Conservation (phyloP, 37 sponge, comb jelly and placozoan species). For the Sycon ciliatum region DNA sequence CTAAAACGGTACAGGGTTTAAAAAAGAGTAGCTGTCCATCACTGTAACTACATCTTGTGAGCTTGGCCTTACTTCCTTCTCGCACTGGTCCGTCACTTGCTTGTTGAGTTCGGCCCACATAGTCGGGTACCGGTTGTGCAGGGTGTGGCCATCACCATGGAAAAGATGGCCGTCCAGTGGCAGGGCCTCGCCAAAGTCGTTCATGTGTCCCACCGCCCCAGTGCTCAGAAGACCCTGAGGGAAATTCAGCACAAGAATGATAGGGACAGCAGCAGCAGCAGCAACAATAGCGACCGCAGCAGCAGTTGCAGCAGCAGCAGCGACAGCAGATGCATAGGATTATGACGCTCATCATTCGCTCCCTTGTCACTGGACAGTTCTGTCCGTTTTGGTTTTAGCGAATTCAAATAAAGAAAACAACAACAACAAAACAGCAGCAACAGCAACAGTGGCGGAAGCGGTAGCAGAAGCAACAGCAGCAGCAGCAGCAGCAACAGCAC, state of each 20-base stretch:
- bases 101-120: conserved; percentile 54
- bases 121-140: conserved; percentile 42
- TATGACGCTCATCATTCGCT: too few species aligned
- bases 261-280: too few species aligned
- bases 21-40: too few species aligned
- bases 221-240: conserved; percentile 1
- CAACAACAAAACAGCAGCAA: too few species aligned
- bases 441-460: neutral
- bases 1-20: too few species aligned
- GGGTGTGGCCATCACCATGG: conserved; percentile 13
- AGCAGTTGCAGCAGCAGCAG: conserved; percentile 48
- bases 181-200: conserved; percentile 66
- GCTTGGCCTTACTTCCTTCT: neutral
- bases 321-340: neutral
- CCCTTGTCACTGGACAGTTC: too few species aligned
- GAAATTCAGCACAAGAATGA: too few species aligned
- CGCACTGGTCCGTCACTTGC: conserved; percentile 28
- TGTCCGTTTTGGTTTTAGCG: too few species aligned
- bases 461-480: neutral
- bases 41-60: neutral
- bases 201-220: conserved; percentile 68
- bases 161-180: conserved; percentile 42
- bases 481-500: too few species aligned
- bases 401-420: too few species aligned
- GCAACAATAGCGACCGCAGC: too few species aligned